Percentiles rank a stretch among this genome's conserved stretches.
phyloP scores from a whole-genome alignment of 1,140 invertebrate species.

The Babylonia areolata region DNA sequence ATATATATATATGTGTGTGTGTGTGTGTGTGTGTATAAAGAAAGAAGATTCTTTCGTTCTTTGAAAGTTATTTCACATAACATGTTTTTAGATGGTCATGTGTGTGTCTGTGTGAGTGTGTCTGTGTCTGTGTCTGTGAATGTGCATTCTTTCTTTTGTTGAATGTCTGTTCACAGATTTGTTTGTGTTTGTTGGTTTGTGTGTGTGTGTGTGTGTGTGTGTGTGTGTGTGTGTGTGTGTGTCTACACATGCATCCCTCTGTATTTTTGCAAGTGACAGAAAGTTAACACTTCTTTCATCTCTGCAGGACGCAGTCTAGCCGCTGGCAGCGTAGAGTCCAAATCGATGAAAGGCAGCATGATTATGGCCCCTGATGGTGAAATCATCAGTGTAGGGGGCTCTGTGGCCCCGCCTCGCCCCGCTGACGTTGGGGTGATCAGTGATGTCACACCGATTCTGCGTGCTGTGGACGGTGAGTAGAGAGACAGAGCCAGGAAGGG shows the following conservation, averaged over 20 bases:
- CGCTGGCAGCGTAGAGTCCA: constrained; percentile 56
- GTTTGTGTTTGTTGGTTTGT: background rate
- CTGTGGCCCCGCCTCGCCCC: constrained; percentile 47
- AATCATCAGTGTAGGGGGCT: constrained; percentile 67
- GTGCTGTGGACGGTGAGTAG: constrained; percentile 2
- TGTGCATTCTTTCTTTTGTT: background rate
- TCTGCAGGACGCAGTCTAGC: constrained; percentile 28
- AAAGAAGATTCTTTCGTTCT: too few relatives aligned
- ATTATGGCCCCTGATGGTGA: constrained; percentile 70
- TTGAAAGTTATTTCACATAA: too few relatives aligned
- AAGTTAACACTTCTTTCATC: background rate
- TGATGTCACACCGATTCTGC: constrained; percentile 36
- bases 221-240: background rate
- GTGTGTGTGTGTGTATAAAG: too few relatives aligned
- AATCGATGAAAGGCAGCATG: constrained; percentile 66
- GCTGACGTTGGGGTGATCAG: constrained; percentile 47
- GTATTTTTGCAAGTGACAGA: too few relatives aligned
- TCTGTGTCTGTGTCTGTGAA: background rate
- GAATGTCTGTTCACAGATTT: too few relatives aligned
- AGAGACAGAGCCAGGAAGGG: background rate
- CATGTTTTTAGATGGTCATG: too few relatives aligned
- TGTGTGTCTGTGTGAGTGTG: too few relatives aligned
- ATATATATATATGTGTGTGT: too few relatives aligned
- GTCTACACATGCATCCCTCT: background rate
- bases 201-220: background rate